A percentile compares a stretch with the other conserved stretches of the same genome.
Evolutionary conservation across 1,140 invertebrate genomes (phyloP).

Genomic region (Gonioctena quinquepunctata): DNA sequence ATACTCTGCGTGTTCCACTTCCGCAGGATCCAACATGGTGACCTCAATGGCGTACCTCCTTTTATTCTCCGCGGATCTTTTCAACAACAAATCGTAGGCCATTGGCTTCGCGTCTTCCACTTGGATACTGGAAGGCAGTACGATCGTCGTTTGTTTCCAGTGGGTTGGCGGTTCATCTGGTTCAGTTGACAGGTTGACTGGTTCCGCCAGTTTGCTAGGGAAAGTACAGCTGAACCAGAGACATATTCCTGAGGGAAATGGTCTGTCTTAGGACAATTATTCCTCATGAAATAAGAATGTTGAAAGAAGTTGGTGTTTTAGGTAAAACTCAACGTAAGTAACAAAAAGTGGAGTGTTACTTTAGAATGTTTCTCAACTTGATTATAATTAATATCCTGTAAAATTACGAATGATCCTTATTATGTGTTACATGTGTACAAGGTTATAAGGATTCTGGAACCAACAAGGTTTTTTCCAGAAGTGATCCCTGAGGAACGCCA

Average conservation of each 20-base stretch:
- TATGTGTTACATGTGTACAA: too few species aligned
- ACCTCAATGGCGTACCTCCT: conserved; percentile 72
- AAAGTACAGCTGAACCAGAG: conserved; percentile 70
- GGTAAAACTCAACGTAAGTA: too few species aligned
- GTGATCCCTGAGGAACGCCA: too few species aligned
- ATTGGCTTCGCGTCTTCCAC: conserved; percentile 66
- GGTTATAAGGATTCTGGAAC: too few species aligned
- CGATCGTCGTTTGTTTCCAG: conserved; percentile 97
- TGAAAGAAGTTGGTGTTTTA: too few species aligned
- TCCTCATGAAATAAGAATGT: too few species aligned
- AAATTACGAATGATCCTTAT: too few species aligned
- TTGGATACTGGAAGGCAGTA: conserved; percentile 60
- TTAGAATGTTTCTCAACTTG: too few species aligned
- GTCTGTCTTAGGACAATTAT: too few species aligned
- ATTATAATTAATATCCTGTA: too few species aligned
- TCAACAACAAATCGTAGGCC: conserved; percentile 68
- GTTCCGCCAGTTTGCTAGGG: conserved; percentile 38
- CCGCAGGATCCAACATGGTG: conserved; percentile 69
- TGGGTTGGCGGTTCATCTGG: conserved; percentile 80
- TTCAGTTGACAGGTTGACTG: conserved; percentile 72
- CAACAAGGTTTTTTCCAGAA: too few species aligned
- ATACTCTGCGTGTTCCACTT: conserved; percentile 74
- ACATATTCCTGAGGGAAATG: conserved; percentile 57
- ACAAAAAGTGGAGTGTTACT: too few species aligned
- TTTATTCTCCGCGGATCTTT: conserved; percentile 55